Conservation (phyloP, 2,797 vertebrate species). For the Oceanodroma leucorhoa region DNA sequence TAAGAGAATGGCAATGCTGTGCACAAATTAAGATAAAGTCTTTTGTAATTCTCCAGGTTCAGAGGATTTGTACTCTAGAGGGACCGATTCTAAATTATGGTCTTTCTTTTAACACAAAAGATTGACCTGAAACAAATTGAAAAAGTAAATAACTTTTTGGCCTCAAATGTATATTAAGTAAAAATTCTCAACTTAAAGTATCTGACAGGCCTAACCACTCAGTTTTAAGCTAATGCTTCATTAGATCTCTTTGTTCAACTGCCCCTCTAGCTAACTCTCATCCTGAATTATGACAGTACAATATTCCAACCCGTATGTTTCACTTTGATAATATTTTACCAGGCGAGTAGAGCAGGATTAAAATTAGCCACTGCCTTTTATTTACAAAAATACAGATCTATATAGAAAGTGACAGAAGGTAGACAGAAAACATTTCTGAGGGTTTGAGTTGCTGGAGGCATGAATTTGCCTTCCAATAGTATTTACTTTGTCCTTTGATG, state of each 20-base stretch:
- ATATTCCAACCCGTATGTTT: conserved; percentile 65
- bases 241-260: conserved; percentile 82
- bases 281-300: conserved; percentile 78
- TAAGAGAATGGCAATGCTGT: conserved; percentile 67
- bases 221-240: conserved; percentile 70
- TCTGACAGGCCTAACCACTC: conserved; percentile 77
- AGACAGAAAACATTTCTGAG: conserved; percentile 58
- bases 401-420: conserved; percentile 66
- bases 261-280: conserved; percentile 81
- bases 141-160: conserved; percentile 80
- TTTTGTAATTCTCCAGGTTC: conserved; percentile 79
- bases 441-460: conserved; percentile 66
- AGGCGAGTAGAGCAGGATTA: conserved; percentile 45
- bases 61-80: conserved; percentile 70
- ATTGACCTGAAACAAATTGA: conserved; percentile 78
- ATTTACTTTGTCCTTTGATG: conserved; percentile 69
- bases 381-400: conserved; percentile 58
- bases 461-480: conserved; percentile 62
- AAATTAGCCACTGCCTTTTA: conserved; percentile 65
- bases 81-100: conserved; percentile 74
- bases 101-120: conserved; percentile 77
- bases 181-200: conserved; percentile 77
- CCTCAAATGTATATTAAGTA: conserved; percentile 71
- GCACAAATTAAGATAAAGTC: conserved; percentile 78
- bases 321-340: conserved; percentile 67